Evolutionary conservation across 2,888 invertebrate species (phyloP).

Genomic region (Helobdella robusta): DNA sequence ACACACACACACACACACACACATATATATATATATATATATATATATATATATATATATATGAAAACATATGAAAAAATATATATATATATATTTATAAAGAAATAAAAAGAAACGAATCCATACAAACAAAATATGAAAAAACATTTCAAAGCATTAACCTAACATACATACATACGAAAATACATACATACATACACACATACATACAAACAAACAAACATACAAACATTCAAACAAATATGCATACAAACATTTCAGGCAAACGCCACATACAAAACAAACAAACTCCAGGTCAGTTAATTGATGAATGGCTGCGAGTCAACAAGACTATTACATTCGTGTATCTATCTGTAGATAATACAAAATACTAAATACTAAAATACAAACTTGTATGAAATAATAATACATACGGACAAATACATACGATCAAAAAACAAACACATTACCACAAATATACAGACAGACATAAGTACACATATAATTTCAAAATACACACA

Average conservation of each 20-base stretch:
- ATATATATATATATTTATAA: constrained; percentile 5
- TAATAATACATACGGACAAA: no score
- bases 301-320: no score
- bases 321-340: no score
- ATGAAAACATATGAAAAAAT: constrained; percentile 3
- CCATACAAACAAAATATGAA: constrained; percentile 9
- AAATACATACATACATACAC: constrained; percentile 15
- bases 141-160: constrained; percentile 1
- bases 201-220: constrained; percentile 15
- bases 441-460: no score
- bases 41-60: constrained; percentile 2
- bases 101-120: constrained; percentile 6
- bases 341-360: no score
- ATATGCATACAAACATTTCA: constrained; percentile 13
- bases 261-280: no score
- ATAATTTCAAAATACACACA: no score
- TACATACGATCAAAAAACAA: no score
- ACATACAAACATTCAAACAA: constrained; percentile 14
- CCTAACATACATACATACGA: constrained; percentile 11
- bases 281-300: no score
- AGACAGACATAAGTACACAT: no score
- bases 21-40: background rate
- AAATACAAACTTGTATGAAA: no score
- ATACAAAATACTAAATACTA: no score
- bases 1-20: constrained; percentile 17